Evolutionary conservation across 2,888 invertebrate genomes (phyloP).

Genomic region (Eustalomyia histrio): DNA sequence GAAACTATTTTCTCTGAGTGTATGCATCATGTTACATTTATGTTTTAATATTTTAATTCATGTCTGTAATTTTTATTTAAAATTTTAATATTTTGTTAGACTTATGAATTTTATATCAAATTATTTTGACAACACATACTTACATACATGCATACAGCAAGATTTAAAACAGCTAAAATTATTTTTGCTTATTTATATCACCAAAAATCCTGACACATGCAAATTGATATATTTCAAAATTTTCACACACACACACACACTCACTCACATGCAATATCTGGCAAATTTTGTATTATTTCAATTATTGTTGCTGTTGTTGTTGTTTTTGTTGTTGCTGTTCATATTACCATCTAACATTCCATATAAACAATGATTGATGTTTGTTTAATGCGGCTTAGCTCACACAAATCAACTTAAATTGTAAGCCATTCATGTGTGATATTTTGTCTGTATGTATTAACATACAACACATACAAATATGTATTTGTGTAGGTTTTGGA

Average conservation of each 20-base stretch:
- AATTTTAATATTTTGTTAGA: background rate
- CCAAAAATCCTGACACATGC: slow-evolving; percentile 33
- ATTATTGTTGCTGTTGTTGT: slow-evolving; percentile 21
- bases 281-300: slow-evolving; percentile 15
- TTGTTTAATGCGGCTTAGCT: slow-evolving; percentile 55
- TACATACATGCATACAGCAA: background rate
- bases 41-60: background rate
- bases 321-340: slow-evolving; percentile 11
- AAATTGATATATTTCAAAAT: slow-evolving; percentile 29
- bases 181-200: slow-evolving; percentile 23
- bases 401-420: slow-evolving; percentile 54
- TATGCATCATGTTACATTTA: background rate
- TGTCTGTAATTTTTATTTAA: background rate
- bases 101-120: background rate
- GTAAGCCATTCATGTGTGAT: slow-evolving; percentile 50
- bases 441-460: slow-evolving; percentile 11
- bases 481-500: background rate
- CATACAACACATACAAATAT: background rate
- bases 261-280: background rate
- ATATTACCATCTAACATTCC: slow-evolving; percentile 12
- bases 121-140: background rate
- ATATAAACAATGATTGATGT: slow-evolving; percentile 60
- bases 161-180: slow-evolving; percentile 13
- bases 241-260: background rate
- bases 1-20: too few species aligned